phyloP scores from a whole-genome alignment of 2,113 vertebrate species.

The Pheucticus melanocephalus region DNA sequence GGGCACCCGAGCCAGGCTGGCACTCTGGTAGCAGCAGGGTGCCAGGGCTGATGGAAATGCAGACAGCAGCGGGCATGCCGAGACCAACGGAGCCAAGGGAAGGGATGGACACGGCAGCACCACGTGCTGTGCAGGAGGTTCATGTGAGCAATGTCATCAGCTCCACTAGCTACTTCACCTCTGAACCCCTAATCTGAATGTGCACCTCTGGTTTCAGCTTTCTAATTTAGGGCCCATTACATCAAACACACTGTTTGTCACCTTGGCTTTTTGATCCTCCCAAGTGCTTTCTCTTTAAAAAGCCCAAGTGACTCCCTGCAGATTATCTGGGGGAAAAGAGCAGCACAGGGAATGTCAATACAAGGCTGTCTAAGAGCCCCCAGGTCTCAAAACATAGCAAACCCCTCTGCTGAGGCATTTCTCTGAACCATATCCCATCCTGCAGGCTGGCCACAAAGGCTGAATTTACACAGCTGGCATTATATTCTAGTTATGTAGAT shows the following conservation, averaged over 20 bases:
- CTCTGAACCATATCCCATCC: background rate
- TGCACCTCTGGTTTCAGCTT: background rate
- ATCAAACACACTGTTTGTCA: background rate
- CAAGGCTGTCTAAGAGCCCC: background rate
- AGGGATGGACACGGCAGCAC: background rate
- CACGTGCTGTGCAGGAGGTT: background rate
- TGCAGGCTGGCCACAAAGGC: background rate
- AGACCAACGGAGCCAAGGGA: background rate
- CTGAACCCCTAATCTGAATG: too few relatives aligned
- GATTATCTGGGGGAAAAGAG: rapidly evolving
- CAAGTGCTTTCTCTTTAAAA: background rate
- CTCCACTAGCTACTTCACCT: background rate
- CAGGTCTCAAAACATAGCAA: background rate
- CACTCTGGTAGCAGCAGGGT: slow-evolving; percentile 78
- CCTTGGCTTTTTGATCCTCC: background rate
- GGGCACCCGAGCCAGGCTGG: slow-evolving; percentile 80
- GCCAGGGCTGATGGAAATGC: slow-evolving; percentile 65
- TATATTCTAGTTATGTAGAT: background rate
- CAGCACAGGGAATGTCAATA: rapidly evolving
- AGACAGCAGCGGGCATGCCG: background rate
- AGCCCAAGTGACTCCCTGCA: background rate
- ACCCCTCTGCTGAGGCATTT: background rate
- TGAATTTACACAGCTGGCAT: too few relatives aligned
- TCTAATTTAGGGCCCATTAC: background rate
- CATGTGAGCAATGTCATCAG: background rate